A percentile compares a stretch with the other conserved stretches of the same genome.
phyloP scores from a whole-genome alignment of 2,113 vertebrate genomes.

The Megaceryle torquata region DNA sequence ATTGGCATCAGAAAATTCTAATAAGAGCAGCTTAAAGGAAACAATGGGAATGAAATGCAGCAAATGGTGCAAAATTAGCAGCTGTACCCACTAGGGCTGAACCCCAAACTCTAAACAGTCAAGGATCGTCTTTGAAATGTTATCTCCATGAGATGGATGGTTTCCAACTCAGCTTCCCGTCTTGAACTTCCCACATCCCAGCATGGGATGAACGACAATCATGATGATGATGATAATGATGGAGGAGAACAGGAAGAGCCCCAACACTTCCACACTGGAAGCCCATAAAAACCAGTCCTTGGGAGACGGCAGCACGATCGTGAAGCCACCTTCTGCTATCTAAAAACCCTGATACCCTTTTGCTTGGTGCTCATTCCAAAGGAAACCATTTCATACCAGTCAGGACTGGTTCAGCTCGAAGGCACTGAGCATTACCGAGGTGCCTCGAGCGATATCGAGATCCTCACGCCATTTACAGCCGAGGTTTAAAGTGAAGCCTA shows the following conservation, averaged over 20 bases:
- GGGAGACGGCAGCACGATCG: accelerated
- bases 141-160: neutral
- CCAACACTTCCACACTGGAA: neutral
- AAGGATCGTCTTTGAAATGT: neutral
- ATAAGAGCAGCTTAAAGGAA: conserved; percentile 5
- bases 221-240: no score
- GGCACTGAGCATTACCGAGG: accelerated
- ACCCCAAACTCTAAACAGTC: neutral
- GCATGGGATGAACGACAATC: neutral
- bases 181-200: neutral
- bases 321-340: neutral
- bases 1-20: conserved; percentile 38
- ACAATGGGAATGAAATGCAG: neutral
- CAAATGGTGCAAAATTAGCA: neutral
- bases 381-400: neutral
- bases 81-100: neutral
- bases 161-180: neutral
- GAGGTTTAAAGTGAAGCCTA: neutral
- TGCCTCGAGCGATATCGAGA: accelerated
- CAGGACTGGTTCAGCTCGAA: neutral
- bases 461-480: neutral
- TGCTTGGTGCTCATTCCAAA: neutral
- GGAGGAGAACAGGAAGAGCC: neutral
- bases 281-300: accelerated
- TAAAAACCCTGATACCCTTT: neutral